Evolutionary conservation across 1,140 invertebrate genomes (phyloP).

Genomic region (Pectinophora gossypiella): DNA sequence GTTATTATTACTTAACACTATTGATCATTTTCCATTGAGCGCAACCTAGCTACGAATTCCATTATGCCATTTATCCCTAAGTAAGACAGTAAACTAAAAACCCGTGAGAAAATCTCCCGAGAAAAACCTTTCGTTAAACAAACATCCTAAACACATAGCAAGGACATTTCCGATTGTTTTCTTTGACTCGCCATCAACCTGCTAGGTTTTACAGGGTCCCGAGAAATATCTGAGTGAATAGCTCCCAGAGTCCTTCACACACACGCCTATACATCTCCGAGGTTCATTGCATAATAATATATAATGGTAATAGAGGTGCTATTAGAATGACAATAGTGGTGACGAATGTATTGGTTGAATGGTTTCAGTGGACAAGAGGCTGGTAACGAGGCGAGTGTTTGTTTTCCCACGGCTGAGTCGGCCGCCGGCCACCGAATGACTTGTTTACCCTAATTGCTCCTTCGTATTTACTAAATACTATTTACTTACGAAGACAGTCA

Average conservation of each 20-base stretch:
- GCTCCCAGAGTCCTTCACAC: neutral
- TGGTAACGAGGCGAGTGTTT: slow-evolving; percentile 53
- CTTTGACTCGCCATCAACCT: slow-evolving; percentile 11
- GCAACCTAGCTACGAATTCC: too few species aligned
- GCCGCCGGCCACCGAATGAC: neutral
- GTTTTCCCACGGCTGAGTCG: slow-evolving; percentile 46
- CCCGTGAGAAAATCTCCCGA: neutral
- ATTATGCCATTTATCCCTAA: too few species aligned
- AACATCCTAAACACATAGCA: slow-evolving; percentile 26
- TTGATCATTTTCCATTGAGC: too few species aligned
- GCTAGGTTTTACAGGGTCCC: slow-evolving; percentile 22
- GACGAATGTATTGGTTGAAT: slow-evolving; percentile 24
- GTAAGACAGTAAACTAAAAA: too few species aligned
- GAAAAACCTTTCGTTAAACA: neutral
- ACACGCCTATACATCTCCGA: neutral
- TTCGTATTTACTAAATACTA: neutral
- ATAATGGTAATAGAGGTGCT: slow-evolving; percentile 7
- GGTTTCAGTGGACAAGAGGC: slow-evolving; percentile 19
- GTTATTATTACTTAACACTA: too few species aligned
- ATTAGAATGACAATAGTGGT: slow-evolving; percentile 19
- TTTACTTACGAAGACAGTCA: too few species aligned
- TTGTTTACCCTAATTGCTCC: neutral
- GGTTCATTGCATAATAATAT: too few species aligned
- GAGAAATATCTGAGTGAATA: slow-evolving; percentile 17
- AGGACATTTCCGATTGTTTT: slow-evolving; percentile 21